phyloP scores from a whole-genome alignment of 2,113 vertebrate species.

The Chaetorhynchus papuensis region DNA sequence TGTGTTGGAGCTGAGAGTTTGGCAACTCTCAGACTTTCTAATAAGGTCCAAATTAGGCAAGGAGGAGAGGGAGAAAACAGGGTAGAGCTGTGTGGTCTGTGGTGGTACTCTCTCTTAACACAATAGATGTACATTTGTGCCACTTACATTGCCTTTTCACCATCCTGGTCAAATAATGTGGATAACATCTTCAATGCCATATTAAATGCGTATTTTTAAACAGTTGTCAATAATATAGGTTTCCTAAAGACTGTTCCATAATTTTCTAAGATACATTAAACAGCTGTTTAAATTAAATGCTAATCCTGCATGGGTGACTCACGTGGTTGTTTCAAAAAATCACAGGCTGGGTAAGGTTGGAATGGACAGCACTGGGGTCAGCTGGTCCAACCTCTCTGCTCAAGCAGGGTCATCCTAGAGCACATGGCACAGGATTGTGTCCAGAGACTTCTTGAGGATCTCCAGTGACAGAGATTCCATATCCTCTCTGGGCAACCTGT shows the following conservation, averaged over 20 bases:
- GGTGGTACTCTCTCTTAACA: neutral
- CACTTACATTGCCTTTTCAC: neutral
- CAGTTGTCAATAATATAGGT: neutral
- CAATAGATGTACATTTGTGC: accelerated
- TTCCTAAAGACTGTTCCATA: neutral
- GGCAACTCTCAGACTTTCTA: neutral
- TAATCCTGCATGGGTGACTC: neutral
- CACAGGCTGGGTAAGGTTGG: neutral
- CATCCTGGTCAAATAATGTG: neutral
- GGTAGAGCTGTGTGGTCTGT: neutral
- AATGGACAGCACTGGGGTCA: neutral
- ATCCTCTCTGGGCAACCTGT: neutral
- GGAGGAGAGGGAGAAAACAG: neutral
- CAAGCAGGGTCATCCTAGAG: neutral
- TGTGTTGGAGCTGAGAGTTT: neutral
- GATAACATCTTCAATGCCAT: neutral
- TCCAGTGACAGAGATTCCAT: neutral
- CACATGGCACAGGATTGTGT: neutral
- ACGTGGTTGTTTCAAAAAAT: neutral
- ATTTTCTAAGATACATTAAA: neutral
- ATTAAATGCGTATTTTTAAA: neutral
- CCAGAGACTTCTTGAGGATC: neutral
- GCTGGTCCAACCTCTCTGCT: neutral
- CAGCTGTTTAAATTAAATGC: neutral
- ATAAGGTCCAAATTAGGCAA: neutral